Evolutionary conservation across 2,113 vertebrate genomes (phyloP), one percentile per base, ranked within the genome.

Genomic region (Chauna torquata): DNA sequence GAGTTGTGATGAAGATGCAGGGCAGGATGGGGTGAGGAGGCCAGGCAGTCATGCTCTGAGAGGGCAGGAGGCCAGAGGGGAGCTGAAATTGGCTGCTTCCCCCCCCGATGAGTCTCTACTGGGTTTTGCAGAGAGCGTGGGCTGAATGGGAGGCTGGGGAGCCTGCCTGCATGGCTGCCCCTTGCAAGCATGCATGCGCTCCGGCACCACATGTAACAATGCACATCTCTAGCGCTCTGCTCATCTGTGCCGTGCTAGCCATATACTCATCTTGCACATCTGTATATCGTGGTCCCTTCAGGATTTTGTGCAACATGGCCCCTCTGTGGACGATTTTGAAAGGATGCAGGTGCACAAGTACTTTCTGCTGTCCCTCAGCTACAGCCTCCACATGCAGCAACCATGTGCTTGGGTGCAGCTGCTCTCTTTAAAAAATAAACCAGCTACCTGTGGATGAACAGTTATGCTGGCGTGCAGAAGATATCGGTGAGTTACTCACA

Each of bases 131-230:
- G 24, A 54, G 42, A 27, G 4, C 1, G 2, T 3, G 25, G 44
- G 10, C 14, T 65, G 44, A 36, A 82, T 23, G 36, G 28, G 32
- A 78, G 42, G 34, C 50, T 70, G 65, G 15, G 16, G 3, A 68
- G 11, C 16, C 27, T 28, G 11, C 5, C 42, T 74, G 24, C 1
- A 18, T 24, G 8, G n/a, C 15, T 36, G 15, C 28, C 36, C 16
- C 24, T 30, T 36, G 34, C 42, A 75, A 82, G 18, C 28, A 14
- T 0, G 2, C 24, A 7, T 1, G 6, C 1, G 3, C 0, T 5
- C 47, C 44, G 27, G 47, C 62, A 64, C 54, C 42, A 25, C 4
- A 2, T 0, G 1, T 0, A 0, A 28, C 16, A 36, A 22, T 2
- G 2, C 7, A 24, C 5, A 5, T 42, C 32, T 50, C 42, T n/a